Evolutionary conservation across 1,140 invertebrate species (phyloP).

Genomic region (Conopomorpha cramerella): DNA sequence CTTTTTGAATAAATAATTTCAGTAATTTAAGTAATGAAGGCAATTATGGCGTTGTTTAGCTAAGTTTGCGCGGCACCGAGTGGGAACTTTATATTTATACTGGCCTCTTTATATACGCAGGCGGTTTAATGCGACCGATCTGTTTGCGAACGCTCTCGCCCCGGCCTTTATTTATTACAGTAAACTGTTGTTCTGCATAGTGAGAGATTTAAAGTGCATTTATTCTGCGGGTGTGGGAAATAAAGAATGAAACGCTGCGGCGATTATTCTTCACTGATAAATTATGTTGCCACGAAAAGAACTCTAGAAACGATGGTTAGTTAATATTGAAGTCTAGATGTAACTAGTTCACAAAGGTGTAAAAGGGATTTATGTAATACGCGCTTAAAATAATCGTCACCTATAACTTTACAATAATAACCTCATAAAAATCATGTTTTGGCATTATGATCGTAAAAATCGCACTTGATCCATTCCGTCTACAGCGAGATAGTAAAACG

Average conservation of each 20-base stretch:
- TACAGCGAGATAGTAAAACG: no score
- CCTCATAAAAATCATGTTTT: no score
- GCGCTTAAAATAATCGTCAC: no score
- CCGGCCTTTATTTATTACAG: slow-evolving; percentile 46
- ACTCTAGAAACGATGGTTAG: no score
- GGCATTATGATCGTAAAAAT: no score
- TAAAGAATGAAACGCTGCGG: slow-evolving; percentile 17
- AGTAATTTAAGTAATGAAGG: slow-evolving; percentile 61
- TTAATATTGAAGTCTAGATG: no score
- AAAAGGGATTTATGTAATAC: no score
- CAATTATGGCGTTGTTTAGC: slow-evolving; percentile 61
- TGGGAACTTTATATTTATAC: slow-evolving; percentile 60
- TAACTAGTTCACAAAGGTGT: no score
- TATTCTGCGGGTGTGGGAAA: slow-evolving; percentile 42
- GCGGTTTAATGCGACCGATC: slow-evolving; percentile 56
- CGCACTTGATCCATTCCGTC: no score
- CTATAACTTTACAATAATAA: no score
- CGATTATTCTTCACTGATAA: no score
- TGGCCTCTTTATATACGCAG: slow-evolving; percentile 56
- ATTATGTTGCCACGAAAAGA: no score
- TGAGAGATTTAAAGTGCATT: slow-evolving; percentile 54
- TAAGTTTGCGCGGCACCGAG: slow-evolving; percentile 56
- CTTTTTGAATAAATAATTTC: slow-evolving; percentile 62
- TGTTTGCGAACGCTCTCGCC: slow-evolving; percentile 47
- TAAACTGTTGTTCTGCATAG: slow-evolving; percentile 27